A percentile compares a stretch with the other conserved stretches of the same genome.
These are phyloP conservation scores for Menidia beryllina DNA, from an alignment of 2,113 vertebrate genomes.

Conservation along the genomic window DNA sequence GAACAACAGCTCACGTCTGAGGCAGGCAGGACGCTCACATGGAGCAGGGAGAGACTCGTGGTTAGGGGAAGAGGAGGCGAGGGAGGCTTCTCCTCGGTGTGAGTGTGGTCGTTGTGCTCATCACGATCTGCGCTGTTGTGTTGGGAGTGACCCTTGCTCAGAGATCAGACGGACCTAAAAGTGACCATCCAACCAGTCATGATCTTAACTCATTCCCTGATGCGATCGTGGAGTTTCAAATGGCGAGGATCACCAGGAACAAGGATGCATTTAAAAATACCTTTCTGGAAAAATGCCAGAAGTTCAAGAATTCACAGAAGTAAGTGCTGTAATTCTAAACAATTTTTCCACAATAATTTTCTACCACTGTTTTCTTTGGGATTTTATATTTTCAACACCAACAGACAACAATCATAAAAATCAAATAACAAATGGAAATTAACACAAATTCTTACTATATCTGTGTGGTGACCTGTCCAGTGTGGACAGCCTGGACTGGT, in stretches of 20 bases:
- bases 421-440: no score
- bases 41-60: fast-evolving
- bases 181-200: no score
- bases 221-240: no score
- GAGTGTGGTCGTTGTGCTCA: fast-evolving
- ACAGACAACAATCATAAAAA: no score
- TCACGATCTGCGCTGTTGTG: background rate
- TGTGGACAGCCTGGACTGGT: no score
- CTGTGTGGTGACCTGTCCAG: no score
- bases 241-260: no score
- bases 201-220: no score
- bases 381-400: no score
- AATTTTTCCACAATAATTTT: background rate
- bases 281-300: slow-evolving; percentile 29
- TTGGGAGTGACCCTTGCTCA: background rate
- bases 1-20: background rate
- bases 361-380: no score
- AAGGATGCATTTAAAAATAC: background rate
- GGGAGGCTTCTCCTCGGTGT: fast-evolving
- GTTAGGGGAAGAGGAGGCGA: fast-evolving
- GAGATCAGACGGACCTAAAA: fast-evolving
- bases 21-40: background rate
- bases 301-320: slow-evolving; percentile 22
- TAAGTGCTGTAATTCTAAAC: slow-evolving; percentile 6
- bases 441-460: no score